These are phyloP conservation scores for Hypsopygia costalis DNA, from an alignment of 2,888 invertebrate species.

Conservation along the genomic window DNA sequence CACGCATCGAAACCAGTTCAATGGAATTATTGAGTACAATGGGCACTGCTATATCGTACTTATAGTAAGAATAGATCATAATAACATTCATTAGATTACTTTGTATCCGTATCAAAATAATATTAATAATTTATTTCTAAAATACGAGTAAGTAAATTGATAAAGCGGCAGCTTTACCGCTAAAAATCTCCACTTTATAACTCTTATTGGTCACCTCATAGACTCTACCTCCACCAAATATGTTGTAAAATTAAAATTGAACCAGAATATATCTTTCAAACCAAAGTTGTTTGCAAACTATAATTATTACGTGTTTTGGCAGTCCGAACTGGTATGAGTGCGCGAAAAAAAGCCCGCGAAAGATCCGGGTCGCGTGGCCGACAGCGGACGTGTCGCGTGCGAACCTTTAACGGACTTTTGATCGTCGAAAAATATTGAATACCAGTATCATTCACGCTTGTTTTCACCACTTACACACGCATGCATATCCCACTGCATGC, in stretches of 20 bases:
- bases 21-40: conserved; percentile 15
- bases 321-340: conserved; percentile 23
- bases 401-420: conserved; percentile 25
- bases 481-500: not conserved
- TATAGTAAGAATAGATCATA: not conserved
- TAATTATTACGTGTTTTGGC: conserved; percentile 37
- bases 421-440: conserved; percentile 4
- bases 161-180: too few relatives aligned
- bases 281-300: too few relatives aligned
- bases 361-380: conserved; percentile 47
- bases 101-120: too few relatives aligned
- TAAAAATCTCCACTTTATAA: too few relatives aligned
- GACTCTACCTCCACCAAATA: too few relatives aligned
- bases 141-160: too few relatives aligned
- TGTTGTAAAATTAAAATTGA: too few relatives aligned
- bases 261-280: too few relatives aligned
- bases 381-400: conserved; percentile 22
- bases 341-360: conserved; percentile 40
- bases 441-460: conserved; percentile 7
- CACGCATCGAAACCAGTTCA: conserved; percentile 7
- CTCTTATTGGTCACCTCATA: too few relatives aligned
- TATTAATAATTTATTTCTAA: too few relatives aligned
- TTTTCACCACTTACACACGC: conserved; percentile 2
- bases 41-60: conserved; percentile 10
- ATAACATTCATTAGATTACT: not conserved